These are phyloP conservation scores for Monarcha castaneiventris DNA, from an alignment of 2,113 vertebrate genomes.

Conservation along the genomic window DNA sequence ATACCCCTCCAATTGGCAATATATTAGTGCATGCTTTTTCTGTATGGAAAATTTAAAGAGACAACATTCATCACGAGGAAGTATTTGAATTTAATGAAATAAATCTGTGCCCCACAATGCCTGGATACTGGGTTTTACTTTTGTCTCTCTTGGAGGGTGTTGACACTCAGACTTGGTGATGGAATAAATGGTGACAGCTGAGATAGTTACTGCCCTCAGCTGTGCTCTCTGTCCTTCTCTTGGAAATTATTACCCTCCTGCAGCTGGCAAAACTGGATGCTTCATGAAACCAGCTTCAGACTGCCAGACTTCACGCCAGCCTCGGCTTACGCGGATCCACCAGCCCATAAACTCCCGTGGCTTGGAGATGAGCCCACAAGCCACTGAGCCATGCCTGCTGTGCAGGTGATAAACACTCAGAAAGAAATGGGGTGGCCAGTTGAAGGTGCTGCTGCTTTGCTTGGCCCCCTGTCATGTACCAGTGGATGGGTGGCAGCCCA, in stretches of 20 bases:
- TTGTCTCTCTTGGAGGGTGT: slow-evolving; percentile 37
- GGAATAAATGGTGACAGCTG: slow-evolving; percentile 19
- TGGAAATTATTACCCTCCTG: slow-evolving; percentile 48
- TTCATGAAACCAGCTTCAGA: background rate
- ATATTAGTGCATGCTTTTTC: background rate
- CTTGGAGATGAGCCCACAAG: background rate
- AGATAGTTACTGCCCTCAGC: slow-evolving; percentile 34
- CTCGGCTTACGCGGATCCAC: fast-evolving
- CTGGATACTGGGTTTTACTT: background rate
- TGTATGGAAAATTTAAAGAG: slow-evolving; percentile 50
- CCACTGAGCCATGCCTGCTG: background rate
- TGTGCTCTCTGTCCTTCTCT: background rate
- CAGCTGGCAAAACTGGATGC: background rate
- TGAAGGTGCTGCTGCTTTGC: background rate
- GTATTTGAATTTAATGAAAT: slow-evolving; percentile 40
- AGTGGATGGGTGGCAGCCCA: background rate
- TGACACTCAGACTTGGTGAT: background rate
- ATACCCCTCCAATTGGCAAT: background rate
- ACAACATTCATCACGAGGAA: background rate
- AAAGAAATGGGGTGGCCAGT: background rate
- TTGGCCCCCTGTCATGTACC: fast-evolving
- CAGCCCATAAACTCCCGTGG: background rate
- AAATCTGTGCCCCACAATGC: slow-evolving; percentile 17
- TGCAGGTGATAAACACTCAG: background rate
- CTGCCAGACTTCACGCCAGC: background rate